These are phyloP conservation scores for Eutolmus rufibarbis DNA, from an alignment of 2,888 invertebrate genomes.

Conservation along the genomic window DNA sequence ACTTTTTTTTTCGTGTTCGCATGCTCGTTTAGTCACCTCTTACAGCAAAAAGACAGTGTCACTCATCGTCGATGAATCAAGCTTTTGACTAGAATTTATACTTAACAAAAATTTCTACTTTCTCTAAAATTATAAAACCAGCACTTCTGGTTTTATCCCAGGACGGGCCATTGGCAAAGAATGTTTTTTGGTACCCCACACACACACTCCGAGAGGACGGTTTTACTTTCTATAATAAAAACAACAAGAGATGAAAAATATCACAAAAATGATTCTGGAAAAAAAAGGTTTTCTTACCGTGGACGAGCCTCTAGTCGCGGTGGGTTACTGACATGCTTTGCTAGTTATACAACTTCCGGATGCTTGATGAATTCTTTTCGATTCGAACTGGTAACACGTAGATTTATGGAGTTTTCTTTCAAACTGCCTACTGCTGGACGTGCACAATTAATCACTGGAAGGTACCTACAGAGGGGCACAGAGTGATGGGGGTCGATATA, in stretches of 20 bases:
- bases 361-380: slow-evolving; percentile 3
- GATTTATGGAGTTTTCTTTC: background rate
- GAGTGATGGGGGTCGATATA: background rate
- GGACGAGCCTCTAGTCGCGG: background rate
- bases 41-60: background rate
- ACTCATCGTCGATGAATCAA: slow-evolving; percentile 9
- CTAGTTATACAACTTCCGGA: slow-evolving; percentile 11
- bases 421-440: background rate
- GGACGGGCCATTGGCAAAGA: slow-evolving; percentile 12
- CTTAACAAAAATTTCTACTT: slow-evolving; percentile 40
- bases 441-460: background rate
- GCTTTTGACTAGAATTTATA: slow-evolving; percentile 38
- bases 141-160: slow-evolving; percentile 32
- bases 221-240: slow-evolving; percentile 30
- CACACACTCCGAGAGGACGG: background rate
- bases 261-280: background rate
- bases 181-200: slow-evolving; percentile 8
- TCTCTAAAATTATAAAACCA: slow-evolving; percentile 36
- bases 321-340: slow-evolving; percentile 4
- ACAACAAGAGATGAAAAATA: background rate
- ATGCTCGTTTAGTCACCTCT: background rate
- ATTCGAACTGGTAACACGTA: background rate
- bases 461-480: background rate
- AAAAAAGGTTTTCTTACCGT: background rate
- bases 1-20: background rate